A percentile compares a stretch with the other conserved stretches of the same genome.
Conservation (phyloP, 1,140 invertebrate species). For the Sycophaga agraensis region DNA sequence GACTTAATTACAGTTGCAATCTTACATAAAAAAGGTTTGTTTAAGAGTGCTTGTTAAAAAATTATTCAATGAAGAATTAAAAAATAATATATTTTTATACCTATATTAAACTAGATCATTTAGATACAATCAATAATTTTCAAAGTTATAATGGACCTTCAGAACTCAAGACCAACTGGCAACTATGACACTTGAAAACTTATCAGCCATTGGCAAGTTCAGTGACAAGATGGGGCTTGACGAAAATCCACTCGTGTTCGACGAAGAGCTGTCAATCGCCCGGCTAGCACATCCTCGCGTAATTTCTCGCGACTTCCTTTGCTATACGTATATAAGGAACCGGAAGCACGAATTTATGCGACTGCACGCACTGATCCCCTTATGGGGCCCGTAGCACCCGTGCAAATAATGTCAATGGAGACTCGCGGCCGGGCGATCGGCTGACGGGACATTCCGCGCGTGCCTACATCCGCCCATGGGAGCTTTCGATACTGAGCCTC, state of each 20-base stretch:
- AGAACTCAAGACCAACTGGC: no score
- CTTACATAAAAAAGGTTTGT: no score
- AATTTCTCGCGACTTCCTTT: not conserved
- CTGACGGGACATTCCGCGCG: constrained; percentile 6
- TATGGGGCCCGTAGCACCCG: not conserved
- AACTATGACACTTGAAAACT: no score
- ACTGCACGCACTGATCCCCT: not conserved
- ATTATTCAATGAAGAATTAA: no score
- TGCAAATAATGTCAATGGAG: constrained; percentile 10
- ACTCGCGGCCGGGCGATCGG: not conserved
- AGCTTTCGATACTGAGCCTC: not conserved
- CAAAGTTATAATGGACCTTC: not conserved
- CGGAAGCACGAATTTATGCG: constrained; percentile 24
- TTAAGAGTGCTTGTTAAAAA: no score
- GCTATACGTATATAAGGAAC: not conserved
- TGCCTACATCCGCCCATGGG: not conserved
- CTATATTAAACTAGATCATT: no score
- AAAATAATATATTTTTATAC: no score
- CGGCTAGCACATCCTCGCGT: not conserved
- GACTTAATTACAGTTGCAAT: no score
- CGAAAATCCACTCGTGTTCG: no score
- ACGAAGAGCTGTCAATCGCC: not conserved
- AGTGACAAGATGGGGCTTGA: no score
- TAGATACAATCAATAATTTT: no score
- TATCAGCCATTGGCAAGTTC: no score